Evolutionary conservation across 2,888 invertebrate species (phyloP).

Genomic region (Quadroppia sp.): DNA sequence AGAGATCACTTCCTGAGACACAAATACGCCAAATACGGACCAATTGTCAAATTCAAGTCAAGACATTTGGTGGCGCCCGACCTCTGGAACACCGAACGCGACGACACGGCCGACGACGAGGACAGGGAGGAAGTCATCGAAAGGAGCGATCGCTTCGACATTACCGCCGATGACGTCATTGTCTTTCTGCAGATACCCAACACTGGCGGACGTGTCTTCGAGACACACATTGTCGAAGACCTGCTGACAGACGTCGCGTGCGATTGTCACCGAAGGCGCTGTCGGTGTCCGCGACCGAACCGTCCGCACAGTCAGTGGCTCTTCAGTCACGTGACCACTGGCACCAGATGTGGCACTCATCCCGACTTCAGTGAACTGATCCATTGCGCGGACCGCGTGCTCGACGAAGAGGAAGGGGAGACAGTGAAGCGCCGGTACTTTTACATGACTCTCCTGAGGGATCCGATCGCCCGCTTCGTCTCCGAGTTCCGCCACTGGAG

Average conservation of each 20-base stretch:
- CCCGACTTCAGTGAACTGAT: constrained; percentile 95
- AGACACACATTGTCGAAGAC: constrained; percentile 90
- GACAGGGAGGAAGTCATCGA: constrained; percentile 17
- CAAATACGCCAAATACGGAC: background rate
- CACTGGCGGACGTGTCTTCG: constrained; percentile 91
- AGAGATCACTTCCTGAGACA: background rate
- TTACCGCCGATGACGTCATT: constrained; percentile 80
- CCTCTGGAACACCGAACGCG: background rate
- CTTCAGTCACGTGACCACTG: constrained; percentile 84
- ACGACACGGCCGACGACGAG: constrained; percentile 37
- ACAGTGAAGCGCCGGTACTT: constrained; percentile 66
- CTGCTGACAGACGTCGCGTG: constrained; percentile 87
- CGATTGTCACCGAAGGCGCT: constrained; percentile 49
- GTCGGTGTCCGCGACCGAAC: constrained; percentile 50
- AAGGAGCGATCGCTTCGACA: constrained; percentile 43
- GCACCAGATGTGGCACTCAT: constrained; percentile 96
- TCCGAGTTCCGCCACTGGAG: constrained; percentile 96
- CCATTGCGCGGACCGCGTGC: constrained; percentile 79
- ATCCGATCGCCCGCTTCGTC: constrained; percentile 86
- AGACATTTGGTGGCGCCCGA: background rate
- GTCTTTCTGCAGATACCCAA: constrained; percentile 98
- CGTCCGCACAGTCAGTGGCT: constrained; percentile 82
- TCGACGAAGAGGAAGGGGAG: constrained; percentile 83
- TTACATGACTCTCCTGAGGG: constrained; percentile 89
- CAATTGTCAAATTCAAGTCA: background rate